A percentile compares a stretch with the other conserved stretches of the same genome.
phyloP scores from a whole-genome alignment of 2,888 invertebrate genomes.

The Drosophila borborema region DNA sequence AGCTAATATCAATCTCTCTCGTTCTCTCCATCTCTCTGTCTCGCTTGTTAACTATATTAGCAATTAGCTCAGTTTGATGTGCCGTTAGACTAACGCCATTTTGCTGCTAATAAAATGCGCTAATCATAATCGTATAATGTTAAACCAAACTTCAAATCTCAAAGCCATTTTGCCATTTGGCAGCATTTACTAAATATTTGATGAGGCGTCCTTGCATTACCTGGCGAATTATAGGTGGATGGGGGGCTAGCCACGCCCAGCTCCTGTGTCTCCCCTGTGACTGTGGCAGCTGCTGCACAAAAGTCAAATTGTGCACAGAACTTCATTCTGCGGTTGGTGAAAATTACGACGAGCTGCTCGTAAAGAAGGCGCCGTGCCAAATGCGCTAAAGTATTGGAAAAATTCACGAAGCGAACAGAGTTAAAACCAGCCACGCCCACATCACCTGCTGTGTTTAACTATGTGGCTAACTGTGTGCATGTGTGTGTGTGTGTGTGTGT shows the following conservation, averaged over 20 bases:
- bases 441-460: background rate
- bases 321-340: slow-evolving; percentile 60
- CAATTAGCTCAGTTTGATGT: background rate
- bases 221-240: too few relatives aligned
- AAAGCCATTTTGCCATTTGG: slow-evolving; percentile 31
- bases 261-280: background rate
- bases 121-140: slow-evolving; percentile 29
- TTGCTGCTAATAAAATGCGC: slow-evolving; percentile 10
- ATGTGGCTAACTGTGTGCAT: slow-evolving; percentile 9
- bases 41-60: background rate
- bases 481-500: slow-evolving; percentile 32
- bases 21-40: background rate
- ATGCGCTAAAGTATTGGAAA: slow-evolving; percentile 58
- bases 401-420: slow-evolving; percentile 30
- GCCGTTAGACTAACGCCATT: background rate
- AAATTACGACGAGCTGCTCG: slow-evolving; percentile 66
- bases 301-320: slow-evolving; percentile 64
- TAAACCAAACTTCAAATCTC: background rate
- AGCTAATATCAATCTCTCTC: background rate
- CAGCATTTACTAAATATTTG: slow-evolving; percentile 62
- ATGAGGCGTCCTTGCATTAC: slow-evolving; percentile 50
- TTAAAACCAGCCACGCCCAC: background rate
- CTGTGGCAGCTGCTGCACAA: slow-evolving; percentile 28
- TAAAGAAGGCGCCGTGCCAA: slow-evolving; percentile 49
- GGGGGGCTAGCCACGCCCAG: slow-evolving; percentile 6